A percentile compares a stretch with the other conserved stretches of the same genome.
Evolutionary conservation across 23 tunicate genomes (phyloP).

Genomic region (Trididemnum nubilum): DNA sequence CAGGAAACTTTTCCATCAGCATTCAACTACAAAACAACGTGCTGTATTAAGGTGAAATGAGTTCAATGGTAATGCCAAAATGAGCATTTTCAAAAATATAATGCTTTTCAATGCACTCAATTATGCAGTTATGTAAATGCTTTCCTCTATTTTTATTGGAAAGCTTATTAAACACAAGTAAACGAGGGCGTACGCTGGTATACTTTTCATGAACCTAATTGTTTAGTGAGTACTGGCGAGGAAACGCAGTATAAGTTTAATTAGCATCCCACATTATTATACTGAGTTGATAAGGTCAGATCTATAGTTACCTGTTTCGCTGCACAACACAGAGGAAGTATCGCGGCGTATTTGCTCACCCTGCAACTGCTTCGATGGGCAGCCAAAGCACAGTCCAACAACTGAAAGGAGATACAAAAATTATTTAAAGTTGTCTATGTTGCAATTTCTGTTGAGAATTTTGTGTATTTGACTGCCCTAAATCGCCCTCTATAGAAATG

Average conservation of each 20-base stretch:
- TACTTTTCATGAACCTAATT: neutral
- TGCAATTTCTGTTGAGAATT: too few species aligned
- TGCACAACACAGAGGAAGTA: slow-evolving; percentile 17
- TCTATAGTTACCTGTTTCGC: neutral
- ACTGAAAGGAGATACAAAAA: slow-evolving; percentile 4
- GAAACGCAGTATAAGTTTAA: neutral
- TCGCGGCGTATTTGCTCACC: slow-evolving; percentile 39
- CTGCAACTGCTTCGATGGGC: slow-evolving; percentile 34
- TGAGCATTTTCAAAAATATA: too few species aligned
- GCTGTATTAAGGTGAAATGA: too few species aligned
- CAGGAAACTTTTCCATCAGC: too few species aligned
- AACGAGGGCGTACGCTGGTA: neutral
- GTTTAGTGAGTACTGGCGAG: neutral
- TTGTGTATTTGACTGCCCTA: too few species aligned
- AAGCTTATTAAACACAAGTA: neutral
- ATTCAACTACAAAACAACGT: too few species aligned
- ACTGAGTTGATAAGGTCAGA: neutral
- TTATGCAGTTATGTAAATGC: too few species aligned
- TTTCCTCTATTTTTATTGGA: neutral
- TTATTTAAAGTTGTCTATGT: neutral
- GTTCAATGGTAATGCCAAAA: too few species aligned
- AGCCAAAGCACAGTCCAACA: neutral
- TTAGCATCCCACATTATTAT: neutral
- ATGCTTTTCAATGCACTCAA: too few species aligned
- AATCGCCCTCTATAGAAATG: too few species aligned